These are phyloP conservation scores for Sebastes flavidus DNA, from an alignment of 2,797 vertebrate genomes.

Conservation along the genomic window DNA sequence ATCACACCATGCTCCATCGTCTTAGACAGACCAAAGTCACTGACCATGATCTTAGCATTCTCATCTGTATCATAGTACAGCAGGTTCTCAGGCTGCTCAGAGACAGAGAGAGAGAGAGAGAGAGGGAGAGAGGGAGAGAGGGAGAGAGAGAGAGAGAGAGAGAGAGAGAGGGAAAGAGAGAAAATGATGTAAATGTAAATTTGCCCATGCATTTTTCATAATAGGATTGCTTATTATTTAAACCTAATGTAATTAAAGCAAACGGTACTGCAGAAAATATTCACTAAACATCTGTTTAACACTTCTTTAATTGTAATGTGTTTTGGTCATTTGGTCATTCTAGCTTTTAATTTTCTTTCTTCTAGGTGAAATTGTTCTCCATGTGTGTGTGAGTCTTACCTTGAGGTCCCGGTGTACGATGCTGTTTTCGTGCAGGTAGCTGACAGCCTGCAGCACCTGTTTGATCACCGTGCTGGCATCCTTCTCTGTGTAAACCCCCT, in stretches of 20 bases:
- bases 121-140: neutral
- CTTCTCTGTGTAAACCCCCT: constrained; percentile 92
- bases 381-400: constrained; percentile 73
- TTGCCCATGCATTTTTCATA: neutral
- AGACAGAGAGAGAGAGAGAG: neutral
- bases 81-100: constrained; percentile 91
- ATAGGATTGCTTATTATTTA: neutral
- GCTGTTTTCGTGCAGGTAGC: constrained; percentile 91
- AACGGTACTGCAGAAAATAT: neutral
- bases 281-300: neutral
- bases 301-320: neutral
- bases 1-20: constrained; percentile 91
- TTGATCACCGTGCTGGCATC: constrained; percentile 91
- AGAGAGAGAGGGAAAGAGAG: neutral
- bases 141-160: neutral
- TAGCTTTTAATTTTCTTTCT: neutral
- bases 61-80: constrained; percentile 91
- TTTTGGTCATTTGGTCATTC: neutral
- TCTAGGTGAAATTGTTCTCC: neutral
- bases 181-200: neutral
- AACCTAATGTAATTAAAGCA: neutral
- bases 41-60: constrained; percentile 97
- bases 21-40: constrained; percentile 95
- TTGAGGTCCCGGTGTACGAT: constrained; percentile 95
- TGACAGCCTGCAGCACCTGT: constrained; percentile 92